These are phyloP conservation scores for Physella acuta DNA, from an alignment of 1,140 invertebrate species.

Conservation along the genomic window DNA sequence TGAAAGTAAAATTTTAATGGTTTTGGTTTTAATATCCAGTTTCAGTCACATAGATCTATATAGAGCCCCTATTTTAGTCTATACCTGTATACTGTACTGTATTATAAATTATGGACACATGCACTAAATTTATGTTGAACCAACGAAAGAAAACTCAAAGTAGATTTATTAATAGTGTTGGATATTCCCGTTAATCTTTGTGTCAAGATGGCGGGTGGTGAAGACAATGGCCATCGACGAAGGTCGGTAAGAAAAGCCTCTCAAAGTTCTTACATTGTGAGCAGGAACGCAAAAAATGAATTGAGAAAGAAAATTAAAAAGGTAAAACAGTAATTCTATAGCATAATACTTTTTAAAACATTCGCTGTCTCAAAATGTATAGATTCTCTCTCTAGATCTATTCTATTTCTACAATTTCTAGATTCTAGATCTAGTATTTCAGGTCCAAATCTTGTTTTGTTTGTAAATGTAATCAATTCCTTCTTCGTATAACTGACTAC, in stretches of 20 bases:
- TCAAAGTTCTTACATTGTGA: constrained; percentile 13
- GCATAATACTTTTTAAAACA: not conserved
- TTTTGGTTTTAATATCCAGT: too few relatives aligned
- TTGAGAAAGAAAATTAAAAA: constrained; percentile 13
- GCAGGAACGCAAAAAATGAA: constrained; percentile 13
- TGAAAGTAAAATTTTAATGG: too few relatives aligned
- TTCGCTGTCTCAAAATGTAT: too few relatives aligned
- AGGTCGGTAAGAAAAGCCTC: constrained; percentile 18
- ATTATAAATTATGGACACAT: not conserved
- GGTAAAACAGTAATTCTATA: not conserved
- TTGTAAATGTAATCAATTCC: not conserved
- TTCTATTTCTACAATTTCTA: not conserved
- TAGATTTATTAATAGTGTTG: too few relatives aligned
- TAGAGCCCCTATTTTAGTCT: not conserved
- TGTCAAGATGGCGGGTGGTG: constrained; percentile 16
- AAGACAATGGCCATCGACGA: not conserved
- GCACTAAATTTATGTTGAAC: not conserved
- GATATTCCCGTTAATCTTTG: too few relatives aligned
- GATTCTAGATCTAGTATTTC: not conserved
- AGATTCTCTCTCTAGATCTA: not conserved
- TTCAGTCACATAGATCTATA: too few relatives aligned
- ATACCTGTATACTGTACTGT: not conserved
- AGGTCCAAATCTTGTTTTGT: constrained; percentile 13
- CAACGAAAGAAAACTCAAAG: not conserved
- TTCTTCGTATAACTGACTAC: not conserved